Evolutionary conservation across 2,797 vertebrate species (phyloP).

Genomic region (Euthynnus affinis): DNA sequence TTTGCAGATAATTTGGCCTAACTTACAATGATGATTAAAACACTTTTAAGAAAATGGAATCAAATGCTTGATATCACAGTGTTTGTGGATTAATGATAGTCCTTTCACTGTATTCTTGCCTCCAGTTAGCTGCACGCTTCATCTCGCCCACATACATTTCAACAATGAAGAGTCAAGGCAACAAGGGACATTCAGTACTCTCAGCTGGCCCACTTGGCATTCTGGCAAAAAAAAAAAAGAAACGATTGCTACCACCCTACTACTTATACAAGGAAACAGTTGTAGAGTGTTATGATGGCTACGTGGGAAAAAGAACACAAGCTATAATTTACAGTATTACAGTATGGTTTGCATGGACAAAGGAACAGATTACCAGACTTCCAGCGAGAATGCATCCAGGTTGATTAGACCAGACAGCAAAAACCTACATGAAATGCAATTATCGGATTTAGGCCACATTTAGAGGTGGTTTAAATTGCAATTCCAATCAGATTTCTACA

Average conservation of each 20-base stretch:
- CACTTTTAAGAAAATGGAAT: constrained; percentile 14
- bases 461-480: too few species aligned
- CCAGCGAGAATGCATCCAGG: too few species aligned
- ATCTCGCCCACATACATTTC: constrained; percentile 33
- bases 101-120: constrained; percentile 24
- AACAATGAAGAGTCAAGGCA: constrained; percentile 25
- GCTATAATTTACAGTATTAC: too few species aligned
- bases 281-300: not conserved
- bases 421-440: too few species aligned
- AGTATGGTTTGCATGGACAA: too few species aligned
- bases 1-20: not conserved
- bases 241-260: not conserved
- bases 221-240: not conserved
- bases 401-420: too few species aligned
- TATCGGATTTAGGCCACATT: too few species aligned
- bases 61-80: not conserved
- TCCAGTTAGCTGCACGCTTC: constrained; percentile 22
- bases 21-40: not conserved
- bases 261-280: not conserved
- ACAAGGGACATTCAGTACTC: constrained; percentile 26
- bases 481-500: too few species aligned
- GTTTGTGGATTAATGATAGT: constrained; percentile 21
- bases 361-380: too few species aligned
- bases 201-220: constrained; percentile 11
- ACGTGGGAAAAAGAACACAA: not conserved